Evolutionary conservation across 2,888 invertebrate species (phyloP).

Genomic region (Aleiodes leptofemur): DNA sequence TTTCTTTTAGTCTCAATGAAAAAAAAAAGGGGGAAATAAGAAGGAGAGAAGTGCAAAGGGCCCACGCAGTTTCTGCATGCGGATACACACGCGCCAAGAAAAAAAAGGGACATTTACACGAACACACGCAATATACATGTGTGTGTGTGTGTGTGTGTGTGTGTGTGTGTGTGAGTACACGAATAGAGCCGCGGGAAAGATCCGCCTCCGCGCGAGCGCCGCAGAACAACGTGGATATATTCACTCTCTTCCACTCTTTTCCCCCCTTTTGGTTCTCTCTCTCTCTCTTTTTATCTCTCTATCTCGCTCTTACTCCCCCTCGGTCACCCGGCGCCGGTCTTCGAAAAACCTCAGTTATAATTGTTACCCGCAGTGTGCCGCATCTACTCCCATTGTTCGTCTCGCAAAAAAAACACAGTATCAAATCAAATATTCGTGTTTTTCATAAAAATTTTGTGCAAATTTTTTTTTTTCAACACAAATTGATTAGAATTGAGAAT

Average conservation of each 20-base stretch:
- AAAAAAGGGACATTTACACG: slow-evolving; percentile 27
- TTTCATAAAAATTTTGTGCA: slow-evolving; percentile 6
- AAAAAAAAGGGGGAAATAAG: slow-evolving; percentile 10
- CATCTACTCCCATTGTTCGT: slow-evolving; percentile 56
- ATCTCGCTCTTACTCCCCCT: slow-evolving; percentile 20
- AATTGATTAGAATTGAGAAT: background rate
- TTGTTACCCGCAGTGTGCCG: slow-evolving; percentile 73
- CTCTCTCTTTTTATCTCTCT: slow-evolving; percentile 7
- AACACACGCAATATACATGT: slow-evolving; percentile 35
- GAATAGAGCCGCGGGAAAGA: slow-evolving; percentile 59
- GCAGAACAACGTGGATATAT: slow-evolving; percentile 50
- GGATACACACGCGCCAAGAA: slow-evolving; percentile 19
- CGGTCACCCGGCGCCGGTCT: slow-evolving; percentile 45
- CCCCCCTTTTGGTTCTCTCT: background rate
- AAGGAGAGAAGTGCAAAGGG: slow-evolving; percentile 35
- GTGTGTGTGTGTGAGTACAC: slow-evolving; percentile 46
- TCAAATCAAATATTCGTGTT: background rate
- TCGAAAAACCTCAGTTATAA: slow-evolving; percentile 76
- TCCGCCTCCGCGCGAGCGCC: slow-evolving; percentile 70
- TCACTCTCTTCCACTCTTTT: slow-evolving; percentile 12
- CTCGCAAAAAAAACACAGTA: background rate
- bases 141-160: slow-evolving; percentile 43
- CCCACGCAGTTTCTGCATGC: slow-evolving; percentile 29
- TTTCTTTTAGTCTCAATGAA: background rate
- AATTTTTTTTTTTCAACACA: slow-evolving; percentile 18